phyloP scores from a whole-genome alignment of 2,888 invertebrate genomes.

The Timema cristinae region DNA sequence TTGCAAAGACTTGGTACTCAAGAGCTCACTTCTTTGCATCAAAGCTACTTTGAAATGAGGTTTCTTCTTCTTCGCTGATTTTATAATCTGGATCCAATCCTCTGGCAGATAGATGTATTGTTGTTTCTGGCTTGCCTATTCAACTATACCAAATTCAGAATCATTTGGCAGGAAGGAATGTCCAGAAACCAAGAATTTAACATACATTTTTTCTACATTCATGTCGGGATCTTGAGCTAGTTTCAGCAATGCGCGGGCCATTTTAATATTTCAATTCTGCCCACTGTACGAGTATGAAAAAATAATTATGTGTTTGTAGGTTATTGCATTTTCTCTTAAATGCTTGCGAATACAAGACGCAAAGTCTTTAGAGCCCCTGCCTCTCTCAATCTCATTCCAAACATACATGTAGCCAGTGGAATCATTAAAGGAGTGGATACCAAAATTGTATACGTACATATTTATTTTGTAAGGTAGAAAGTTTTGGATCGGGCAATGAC shows the following conservation, averaged over 20 bases:
- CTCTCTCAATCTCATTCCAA: not conserved
- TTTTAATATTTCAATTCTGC: not conserved
- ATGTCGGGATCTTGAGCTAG: no score
- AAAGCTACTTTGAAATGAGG: not conserved
- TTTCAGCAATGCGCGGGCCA: no score
- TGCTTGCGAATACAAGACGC: not conserved
- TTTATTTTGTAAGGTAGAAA: constrained; percentile 3
- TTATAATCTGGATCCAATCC: not conserved
- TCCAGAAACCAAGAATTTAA: constrained; percentile 1
- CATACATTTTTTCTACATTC: no score
- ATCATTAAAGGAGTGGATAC: not conserved
- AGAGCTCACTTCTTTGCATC: not conserved
- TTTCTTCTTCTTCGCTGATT: not conserved
- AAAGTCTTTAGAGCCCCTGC: not conserved
- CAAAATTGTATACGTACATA: not conserved
- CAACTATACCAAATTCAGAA: constrained; percentile 1
- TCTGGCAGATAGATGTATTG: constrained; percentile 1
- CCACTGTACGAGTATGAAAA: not conserved
- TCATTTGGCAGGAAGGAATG: constrained; percentile 5
- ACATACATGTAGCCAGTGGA: not conserved
- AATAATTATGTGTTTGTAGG: not conserved
- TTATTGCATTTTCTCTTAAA: not conserved
- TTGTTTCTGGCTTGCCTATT: not conserved
- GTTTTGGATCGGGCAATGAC: not conserved
- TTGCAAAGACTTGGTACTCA: not conserved